A percentile compares a stretch with the other conserved stretches of the same genome.
phyloP scores from a whole-genome alignment of 2,113 vertebrate genomes.

The Clinocottus analis region DNA sequence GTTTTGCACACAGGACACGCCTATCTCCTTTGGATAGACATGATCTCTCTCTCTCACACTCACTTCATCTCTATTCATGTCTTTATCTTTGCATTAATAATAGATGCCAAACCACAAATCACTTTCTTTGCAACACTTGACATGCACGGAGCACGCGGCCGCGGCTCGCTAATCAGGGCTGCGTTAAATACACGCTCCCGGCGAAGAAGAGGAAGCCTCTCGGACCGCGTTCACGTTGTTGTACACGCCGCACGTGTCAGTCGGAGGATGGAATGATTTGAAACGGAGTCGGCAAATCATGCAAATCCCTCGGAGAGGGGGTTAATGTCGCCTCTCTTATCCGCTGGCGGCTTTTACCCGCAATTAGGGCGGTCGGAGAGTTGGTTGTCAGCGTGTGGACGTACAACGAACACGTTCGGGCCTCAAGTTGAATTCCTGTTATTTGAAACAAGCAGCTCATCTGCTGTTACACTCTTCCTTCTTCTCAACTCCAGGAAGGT shows the following conservation, averaged over 20 bases:
- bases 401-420: neutral
- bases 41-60: constrained; percentile 31
- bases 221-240: neutral
- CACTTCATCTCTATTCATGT: constrained; percentile 47
- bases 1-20: constrained; percentile 43
- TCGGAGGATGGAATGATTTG: constrained; percentile 21
- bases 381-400: neutral
- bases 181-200: constrained; percentile 7
- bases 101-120: constrained; percentile 53
- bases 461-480: no score
- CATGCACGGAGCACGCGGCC: neutral
- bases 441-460: constrained; percentile 15
- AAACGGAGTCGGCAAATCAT: constrained; percentile 25
- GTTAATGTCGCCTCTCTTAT: neutral
- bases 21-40: constrained; percentile 42
- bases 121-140: constrained; percentile 42
- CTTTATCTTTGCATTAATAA: constrained; percentile 63
- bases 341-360: neutral
- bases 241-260: neutral
- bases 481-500: constrained; percentile 4
- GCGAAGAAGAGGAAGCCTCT: neutral
- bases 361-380: neutral
- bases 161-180: constrained; percentile 38
- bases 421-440: neutral
- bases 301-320: constrained; percentile 15